A percentile compares a stretch with the other conserved stretches of the same genome.
These are phyloP conservation scores for Pomacea canaliculata DNA, from an alignment of 2,888 invertebrate genomes.

Conservation along the genomic window DNA sequence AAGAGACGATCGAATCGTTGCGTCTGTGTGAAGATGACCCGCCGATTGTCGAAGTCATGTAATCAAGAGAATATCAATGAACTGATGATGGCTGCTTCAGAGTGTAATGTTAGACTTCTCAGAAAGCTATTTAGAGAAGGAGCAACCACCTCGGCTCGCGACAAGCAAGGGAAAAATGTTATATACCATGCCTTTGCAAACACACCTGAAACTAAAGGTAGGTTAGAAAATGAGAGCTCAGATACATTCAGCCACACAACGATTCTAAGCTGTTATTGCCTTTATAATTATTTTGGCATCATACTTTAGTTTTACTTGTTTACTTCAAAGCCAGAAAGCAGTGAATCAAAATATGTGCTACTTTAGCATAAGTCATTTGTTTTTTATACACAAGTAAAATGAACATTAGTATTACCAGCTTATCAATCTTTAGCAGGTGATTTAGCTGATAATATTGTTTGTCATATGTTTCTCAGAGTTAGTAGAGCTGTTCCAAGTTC, in stretches of 20 bases:
- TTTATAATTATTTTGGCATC: no score
- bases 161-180: constrained; percentile 27
- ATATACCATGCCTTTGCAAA: constrained; percentile 32
- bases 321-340: no score
- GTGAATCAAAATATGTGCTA: no score
- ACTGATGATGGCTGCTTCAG: constrained; percentile 28
- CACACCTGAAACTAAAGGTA: constrained; percentile 21
- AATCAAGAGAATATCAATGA: neutral
- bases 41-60: neutral
- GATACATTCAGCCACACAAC: no score
- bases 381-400: no score
- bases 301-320: no score
- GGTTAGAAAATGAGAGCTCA: neutral
- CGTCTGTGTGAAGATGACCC: neutral
- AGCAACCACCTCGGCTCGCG: constrained; percentile 24
- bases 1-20: no score
- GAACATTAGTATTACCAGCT: no score
- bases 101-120: constrained; percentile 12
- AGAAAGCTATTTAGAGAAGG: constrained; percentile 15
- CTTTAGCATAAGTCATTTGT: no score
- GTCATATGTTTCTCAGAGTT: constrained; percentile 15
- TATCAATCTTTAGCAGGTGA: no score
- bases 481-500: constrained; percentile 22
- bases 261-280: no score
- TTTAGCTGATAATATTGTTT: no score